Evolutionary conservation across 64 coral and sea anemone species (phyloP).

Genomic region (Catalaphyllia jardinei): DNA sequence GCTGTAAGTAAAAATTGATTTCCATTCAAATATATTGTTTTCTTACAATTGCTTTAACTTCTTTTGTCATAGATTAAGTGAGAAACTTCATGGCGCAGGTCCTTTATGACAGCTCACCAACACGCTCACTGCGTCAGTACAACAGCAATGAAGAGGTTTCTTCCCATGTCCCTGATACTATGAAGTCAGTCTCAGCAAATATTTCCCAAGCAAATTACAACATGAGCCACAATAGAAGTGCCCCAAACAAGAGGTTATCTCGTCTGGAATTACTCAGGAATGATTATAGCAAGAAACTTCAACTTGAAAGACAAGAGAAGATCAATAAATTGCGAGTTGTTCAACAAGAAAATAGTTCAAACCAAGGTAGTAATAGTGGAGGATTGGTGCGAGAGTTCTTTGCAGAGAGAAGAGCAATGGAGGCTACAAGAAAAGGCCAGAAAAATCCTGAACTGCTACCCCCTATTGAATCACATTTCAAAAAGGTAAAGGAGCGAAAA

Average conservation of each 20-base stretch:
- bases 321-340: constrained; percentile 46
- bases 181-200: constrained; percentile 29
- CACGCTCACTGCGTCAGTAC: not conserved
- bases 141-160: constrained; percentile 18
- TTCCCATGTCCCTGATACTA: not conserved
- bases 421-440: constrained; percentile 53
- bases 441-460: constrained; percentile 63
- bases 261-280: constrained; percentile 77
- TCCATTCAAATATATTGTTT: too few relatives aligned
- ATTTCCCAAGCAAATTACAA: constrained; percentile 35
- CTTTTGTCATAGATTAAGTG: not conserved
- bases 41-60: not conserved
- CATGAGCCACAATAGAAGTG: constrained; percentile 54
- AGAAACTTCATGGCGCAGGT: constrained; percentile 27
- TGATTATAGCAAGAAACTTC: constrained; percentile 82
- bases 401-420: constrained; percentile 85
- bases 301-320: constrained; percentile 77
- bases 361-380: constrained; percentile 21
- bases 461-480: constrained; percentile 87
- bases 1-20: too few relatives aligned
- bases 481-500: constrained; percentile 67
- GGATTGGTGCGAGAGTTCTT: constrained; percentile 96
- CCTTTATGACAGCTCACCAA: constrained; percentile 34
- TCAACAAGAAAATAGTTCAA: constrained; percentile 27
- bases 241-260: constrained; percentile 60